Conservation (phyloP, 2,888 invertebrate species). For the Gryllus longicercus region DNA sequence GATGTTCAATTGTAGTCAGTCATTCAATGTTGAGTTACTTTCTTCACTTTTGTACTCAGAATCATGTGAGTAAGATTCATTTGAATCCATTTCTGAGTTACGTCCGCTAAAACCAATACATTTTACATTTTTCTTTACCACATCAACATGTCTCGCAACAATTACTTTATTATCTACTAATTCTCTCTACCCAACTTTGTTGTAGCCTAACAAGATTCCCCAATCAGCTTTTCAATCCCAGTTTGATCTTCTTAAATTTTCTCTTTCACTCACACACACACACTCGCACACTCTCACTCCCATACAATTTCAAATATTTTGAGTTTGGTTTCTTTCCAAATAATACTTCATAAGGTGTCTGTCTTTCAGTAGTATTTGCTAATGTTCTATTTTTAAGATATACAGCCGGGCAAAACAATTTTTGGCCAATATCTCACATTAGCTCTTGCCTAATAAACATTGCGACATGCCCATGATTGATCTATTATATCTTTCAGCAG, state of each 20-base stretch:
- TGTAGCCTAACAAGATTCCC: background rate
- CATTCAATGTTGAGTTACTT: background rate
- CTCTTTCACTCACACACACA: too few relatives aligned
- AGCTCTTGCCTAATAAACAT: background rate
- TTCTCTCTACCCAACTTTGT: background rate
- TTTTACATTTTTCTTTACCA: background rate
- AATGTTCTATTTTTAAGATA: background rate
- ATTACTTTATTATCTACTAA: background rate
- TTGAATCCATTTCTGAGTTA: background rate
- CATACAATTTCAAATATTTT: background rate
- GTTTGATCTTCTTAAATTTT: background rate
- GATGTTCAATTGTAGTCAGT: too few relatives aligned
- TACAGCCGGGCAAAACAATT: background rate
- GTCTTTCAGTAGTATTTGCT: background rate
- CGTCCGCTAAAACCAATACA: background rate
- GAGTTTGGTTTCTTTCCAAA: background rate
- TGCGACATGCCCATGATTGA: background rate
- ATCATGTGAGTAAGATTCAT: background rate
- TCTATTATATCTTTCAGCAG: background rate
- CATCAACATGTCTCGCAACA: background rate
- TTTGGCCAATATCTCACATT: background rate
- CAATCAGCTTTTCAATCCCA: background rate
- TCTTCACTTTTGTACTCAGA: background rate
- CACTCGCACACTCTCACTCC: background rate
- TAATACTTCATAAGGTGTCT: background rate